Evolutionary conservation across 2,113 vertebrate genomes (phyloP).

Genomic region (Malurus cyaneus): DNA sequence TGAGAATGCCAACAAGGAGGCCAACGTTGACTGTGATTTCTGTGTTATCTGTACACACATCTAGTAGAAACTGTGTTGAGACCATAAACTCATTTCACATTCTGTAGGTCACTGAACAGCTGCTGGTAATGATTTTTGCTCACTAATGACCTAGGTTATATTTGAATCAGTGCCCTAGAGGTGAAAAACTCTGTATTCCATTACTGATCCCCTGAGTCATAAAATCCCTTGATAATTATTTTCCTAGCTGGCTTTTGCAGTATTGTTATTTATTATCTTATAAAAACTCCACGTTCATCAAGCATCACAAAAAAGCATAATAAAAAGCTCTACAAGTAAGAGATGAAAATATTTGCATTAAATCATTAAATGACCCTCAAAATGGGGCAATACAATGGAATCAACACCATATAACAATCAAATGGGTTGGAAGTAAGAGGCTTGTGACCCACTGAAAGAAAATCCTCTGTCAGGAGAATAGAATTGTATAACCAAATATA

Average conservation of each 20-base stretch:
- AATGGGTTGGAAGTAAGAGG: not conserved
- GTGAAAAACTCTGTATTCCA: conserved; percentile 57
- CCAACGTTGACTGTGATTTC: not conserved
- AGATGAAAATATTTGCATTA: not conserved
- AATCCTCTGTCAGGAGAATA: conserved; percentile 9
- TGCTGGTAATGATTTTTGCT: conserved; percentile 64
- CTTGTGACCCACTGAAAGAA: not conserved
- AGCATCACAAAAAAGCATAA: not conserved
- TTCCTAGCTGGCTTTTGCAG: not conserved
- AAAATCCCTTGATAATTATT: conserved; percentile 29
- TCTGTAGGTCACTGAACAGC: conserved; percentile 60
- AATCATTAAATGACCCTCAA: not conserved
- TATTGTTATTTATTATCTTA: conserved; percentile 33
- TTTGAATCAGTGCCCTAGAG: conserved; percentile 64
- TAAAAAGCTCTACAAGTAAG: not conserved
- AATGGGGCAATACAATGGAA: not conserved
- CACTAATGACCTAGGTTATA: conserved; percentile 65
- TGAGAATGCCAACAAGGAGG: not conserved
- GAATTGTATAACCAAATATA: not conserved
- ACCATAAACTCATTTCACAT: conserved; percentile 43
- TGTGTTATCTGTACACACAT: not conserved
- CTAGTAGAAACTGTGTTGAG: conserved; percentile 1
- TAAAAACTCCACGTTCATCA: conserved; percentile 23
- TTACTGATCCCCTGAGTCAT: conserved; percentile 51
- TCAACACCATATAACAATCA: not conserved